These are phyloP conservation scores for Propithecus coquereli DNA, from an alignment of 2,113 vertebrate genomes.

Conservation along the genomic window DNA sequence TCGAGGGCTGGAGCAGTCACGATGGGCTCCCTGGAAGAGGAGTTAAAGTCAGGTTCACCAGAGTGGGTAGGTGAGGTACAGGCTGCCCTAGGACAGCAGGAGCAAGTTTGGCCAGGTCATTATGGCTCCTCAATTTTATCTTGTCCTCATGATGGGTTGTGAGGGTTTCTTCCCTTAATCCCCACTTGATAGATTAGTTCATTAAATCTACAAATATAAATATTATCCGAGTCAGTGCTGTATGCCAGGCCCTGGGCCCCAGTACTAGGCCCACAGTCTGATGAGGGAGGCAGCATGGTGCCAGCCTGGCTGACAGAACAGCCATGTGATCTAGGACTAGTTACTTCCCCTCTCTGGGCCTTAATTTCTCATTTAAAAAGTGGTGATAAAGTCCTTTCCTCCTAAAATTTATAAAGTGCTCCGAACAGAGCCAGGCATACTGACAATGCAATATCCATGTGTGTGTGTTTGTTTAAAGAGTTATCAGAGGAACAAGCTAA, in stretches of 20 bases:
- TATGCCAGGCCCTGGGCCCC: background rate
- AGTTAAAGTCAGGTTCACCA: background rate
- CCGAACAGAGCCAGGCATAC: background rate
- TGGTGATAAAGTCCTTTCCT: background rate
- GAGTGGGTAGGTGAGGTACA: background rate
- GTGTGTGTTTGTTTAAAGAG: slow-evolving; percentile 40
- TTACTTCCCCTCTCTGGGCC: background rate
- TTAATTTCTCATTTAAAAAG: slow-evolving; percentile 19
- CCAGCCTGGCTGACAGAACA: background rate
- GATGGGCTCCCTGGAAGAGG: background rate
- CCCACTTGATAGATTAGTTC: background rate
- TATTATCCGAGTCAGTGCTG: background rate
- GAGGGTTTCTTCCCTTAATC: background rate
- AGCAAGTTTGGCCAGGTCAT: background rate
- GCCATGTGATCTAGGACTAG: background rate
- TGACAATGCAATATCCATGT: background rate
- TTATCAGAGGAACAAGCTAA: slow-evolving; percentile 48
- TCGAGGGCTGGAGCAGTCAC: background rate
- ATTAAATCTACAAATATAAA: background rate
- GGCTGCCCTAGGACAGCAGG: background rate
- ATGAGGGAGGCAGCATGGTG: background rate
- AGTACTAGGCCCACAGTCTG: background rate
- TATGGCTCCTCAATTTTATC: background rate
- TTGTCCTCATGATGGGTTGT: background rate
- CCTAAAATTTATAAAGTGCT: slow-evolving; percentile 3